Conservation (phyloP, 2,797 vertebrate species). For the Gallinago solitaria region DNA sequence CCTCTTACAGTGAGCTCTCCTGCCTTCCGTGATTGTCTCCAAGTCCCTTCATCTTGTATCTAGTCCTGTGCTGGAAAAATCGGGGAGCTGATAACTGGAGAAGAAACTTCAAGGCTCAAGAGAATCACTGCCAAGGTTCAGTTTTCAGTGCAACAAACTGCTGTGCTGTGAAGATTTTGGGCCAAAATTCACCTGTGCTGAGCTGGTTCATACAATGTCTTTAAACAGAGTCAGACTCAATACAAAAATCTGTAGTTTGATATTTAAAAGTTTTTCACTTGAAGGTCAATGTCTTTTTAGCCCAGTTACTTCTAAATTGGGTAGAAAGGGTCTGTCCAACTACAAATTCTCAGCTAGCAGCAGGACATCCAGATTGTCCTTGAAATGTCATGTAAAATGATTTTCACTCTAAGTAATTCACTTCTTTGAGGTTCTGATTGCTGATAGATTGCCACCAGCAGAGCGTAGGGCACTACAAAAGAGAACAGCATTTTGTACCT, state of each 20-base stretch:
- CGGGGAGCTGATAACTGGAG: background rate
- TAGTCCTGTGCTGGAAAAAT: background rate
- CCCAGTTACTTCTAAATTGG: background rate
- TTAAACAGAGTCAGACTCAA: background rate
- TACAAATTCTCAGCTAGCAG: background rate
- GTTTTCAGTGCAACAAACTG: background rate
- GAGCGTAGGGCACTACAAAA: background rate
- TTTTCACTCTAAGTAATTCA: background rate
- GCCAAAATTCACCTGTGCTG: background rate
- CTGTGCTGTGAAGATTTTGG: background rate
- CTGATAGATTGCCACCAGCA: background rate
- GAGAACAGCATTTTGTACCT: background rate
- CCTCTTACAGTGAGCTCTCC: background rate
- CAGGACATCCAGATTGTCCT: background rate
- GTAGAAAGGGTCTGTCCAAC: background rate
- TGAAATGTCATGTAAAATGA: background rate
- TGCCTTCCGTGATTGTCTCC: accelerated
- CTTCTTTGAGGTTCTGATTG: background rate
- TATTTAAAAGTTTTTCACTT: background rate
- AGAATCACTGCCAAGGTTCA: background rate
- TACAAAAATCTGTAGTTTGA: background rate
- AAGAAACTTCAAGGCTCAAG: background rate
- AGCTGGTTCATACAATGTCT: background rate
- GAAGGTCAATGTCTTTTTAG: background rate
- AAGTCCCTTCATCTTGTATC: background rate